These are phyloP conservation scores for Menura novaehollandiae DNA, from an alignment of 2,113 vertebrate genomes.

Conservation along the genomic window DNA sequence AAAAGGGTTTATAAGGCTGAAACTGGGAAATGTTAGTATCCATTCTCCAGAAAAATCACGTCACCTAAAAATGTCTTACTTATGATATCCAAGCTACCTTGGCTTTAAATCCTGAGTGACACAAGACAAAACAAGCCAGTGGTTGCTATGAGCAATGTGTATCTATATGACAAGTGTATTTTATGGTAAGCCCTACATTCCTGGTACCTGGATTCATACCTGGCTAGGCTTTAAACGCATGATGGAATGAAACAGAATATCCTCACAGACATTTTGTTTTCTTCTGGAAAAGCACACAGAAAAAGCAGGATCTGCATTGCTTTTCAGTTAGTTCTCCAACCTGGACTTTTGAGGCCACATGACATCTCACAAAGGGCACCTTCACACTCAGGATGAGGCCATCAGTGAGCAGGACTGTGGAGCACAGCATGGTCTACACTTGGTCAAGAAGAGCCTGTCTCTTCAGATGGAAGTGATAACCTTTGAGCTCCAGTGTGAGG, in stretches of 20 bases:
- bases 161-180: not conserved
- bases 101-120: not conserved
- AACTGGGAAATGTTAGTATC: not conserved
- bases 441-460: not conserved
- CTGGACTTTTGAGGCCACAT: not conserved
- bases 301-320: not conserved
- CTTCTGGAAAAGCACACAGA: not conserved
- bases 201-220: slow-evolving; percentile 7
- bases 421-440: not conserved
- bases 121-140: not conserved
- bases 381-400: not conserved
- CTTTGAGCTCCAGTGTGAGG: not conserved
- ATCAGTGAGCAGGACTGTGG: not conserved
- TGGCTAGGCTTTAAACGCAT: not conserved
- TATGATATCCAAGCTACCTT: not conserved
- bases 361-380: not conserved
- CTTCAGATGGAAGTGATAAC: not conserved
- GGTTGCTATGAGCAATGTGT: not conserved
- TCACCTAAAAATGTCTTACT: not conserved
- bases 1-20: not conserved
- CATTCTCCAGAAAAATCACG: not conserved
- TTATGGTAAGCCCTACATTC: not conserved
- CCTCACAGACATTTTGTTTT: not conserved
- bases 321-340: not conserved
- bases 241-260: not conserved